Evolutionary conservation across 2,797 vertebrate species (phyloP).

Genomic region (Fratercula arctica): DNA sequence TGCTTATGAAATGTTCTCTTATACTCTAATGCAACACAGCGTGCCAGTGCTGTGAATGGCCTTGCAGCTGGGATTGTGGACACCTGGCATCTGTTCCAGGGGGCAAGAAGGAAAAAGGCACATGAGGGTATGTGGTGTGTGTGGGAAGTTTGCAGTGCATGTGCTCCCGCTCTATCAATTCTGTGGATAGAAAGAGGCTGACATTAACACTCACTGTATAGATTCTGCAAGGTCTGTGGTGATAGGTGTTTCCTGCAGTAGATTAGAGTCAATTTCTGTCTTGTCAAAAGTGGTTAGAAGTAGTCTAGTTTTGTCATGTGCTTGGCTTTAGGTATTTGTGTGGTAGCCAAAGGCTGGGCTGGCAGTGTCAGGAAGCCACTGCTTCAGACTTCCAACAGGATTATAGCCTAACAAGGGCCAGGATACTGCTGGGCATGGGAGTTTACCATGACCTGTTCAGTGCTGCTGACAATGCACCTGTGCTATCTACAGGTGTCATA

Average conservation of each 20-base stretch:
- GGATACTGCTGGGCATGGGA: not conserved
- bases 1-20: not conserved
- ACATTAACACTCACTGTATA: not conserved
- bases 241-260: not conserved
- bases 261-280: not conserved
- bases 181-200: not conserved
- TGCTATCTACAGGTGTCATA: not conserved
- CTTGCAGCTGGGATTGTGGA: not conserved
- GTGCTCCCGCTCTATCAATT: not conserved
- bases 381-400: not conserved
- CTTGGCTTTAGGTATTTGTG: not conserved
- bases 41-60: not conserved
- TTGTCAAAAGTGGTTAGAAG: slow-evolving; percentile 17
- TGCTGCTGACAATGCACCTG: not conserved
- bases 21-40: not conserved
- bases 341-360: not conserved
- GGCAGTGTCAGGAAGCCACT: not conserved
- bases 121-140: not conserved
- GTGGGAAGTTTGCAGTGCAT: not conserved
- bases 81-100: not conserved
- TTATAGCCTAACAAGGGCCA: not conserved
- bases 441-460: not conserved
- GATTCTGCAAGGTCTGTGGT: slow-evolving; percentile 12
- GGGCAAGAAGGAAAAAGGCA: not conserved
- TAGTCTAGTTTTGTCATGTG: not conserved